Percentiles rank a stretch among this genome's conserved stretches.
Evolutionary conservation across 1,140 invertebrate genomes (phyloP).

Genomic region (Drosophila suzukii): DNA sequence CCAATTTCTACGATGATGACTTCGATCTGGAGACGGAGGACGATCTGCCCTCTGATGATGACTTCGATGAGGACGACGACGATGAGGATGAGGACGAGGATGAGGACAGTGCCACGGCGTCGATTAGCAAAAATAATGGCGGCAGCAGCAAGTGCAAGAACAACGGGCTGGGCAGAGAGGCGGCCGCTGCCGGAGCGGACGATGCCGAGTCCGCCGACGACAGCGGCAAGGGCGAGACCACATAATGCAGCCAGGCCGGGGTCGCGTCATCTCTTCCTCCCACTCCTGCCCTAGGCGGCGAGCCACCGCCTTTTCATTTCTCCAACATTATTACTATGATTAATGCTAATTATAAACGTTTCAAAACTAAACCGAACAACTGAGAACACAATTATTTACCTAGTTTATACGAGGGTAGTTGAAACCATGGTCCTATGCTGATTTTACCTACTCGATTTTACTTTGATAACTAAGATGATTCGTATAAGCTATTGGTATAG

Average conservation of each 20-base stretch:
- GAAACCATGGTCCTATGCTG: not conserved
- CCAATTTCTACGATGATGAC: slow-evolving; percentile 97
- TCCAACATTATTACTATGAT: slow-evolving; percentile 57
- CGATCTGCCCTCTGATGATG: slow-evolving; percentile 90
- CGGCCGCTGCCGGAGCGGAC: slow-evolving; percentile 30
- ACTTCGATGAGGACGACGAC: slow-evolving; percentile 87
- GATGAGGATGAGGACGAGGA: slow-evolving; percentile 81
- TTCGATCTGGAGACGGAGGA: slow-evolving; percentile 92
- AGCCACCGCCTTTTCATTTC: slow-evolving; percentile 47
- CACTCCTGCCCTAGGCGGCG: slow-evolving; percentile 27
- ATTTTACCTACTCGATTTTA: slow-evolving; percentile 11
- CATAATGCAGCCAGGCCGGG: slow-evolving; percentile 62
- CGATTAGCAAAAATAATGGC: slow-evolving; percentile 59
- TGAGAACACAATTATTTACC: slow-evolving; percentile 41
- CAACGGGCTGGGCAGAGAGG: slow-evolving; percentile 50
- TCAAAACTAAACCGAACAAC: slow-evolving; percentile 36
- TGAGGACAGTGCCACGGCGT: slow-evolving; percentile 84
- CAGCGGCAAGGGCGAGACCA: slow-evolving; percentile 83
- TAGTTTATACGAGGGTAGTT: slow-evolving; percentile 28
- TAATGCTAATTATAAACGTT: slow-evolving; percentile 59
- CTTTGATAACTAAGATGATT: slow-evolving; percentile 11
- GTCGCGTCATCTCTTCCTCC: slow-evolving; percentile 31
- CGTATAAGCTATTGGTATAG: slow-evolving; percentile 14
- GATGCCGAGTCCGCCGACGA: slow-evolving; percentile 78
- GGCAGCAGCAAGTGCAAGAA: slow-evolving; percentile 65